A percentile compares a stretch with the other conserved stretches of the same genome.
Conservation (phyloP, 2,113 vertebrate species). For the Willisornis vidua region DNA sequence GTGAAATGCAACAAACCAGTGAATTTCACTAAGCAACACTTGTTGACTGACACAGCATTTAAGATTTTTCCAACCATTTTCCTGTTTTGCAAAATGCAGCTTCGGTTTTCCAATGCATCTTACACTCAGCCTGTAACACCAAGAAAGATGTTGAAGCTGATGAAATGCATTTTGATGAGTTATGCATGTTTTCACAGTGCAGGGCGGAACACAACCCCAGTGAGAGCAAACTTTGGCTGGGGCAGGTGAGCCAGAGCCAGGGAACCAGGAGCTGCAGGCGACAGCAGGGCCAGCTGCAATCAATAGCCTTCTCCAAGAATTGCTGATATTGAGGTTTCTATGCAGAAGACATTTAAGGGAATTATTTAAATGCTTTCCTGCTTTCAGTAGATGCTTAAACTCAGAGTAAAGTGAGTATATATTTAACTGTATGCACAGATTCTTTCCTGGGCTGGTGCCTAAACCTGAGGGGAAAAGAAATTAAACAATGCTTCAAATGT, state of each 20-base stretch:
- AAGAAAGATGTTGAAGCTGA: neutral
- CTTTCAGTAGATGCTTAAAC: neutral
- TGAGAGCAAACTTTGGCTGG: neutral
- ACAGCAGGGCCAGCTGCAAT: neutral
- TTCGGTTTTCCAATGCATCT: neutral
- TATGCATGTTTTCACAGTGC: neutral
- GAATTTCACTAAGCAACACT: neutral
- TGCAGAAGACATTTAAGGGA: neutral
- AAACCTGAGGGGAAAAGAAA: neutral
- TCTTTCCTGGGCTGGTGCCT: neutral
- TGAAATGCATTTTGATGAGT: neutral
- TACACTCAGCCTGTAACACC: neutral
- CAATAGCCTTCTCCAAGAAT: neutral
- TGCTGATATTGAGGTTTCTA: conserved; percentile 5
- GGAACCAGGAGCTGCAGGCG: neutral
- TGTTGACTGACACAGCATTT: fast-evolving
- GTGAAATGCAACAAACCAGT: neutral
- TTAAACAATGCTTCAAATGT: neutral
- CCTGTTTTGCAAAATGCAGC: neutral
- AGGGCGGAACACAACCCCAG: fast-evolving
- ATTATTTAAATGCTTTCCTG: neutral
- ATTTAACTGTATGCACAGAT: neutral
- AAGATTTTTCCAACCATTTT: neutral
- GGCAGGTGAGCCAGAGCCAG: neutral
- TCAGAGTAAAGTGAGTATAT: neutral